Evolutionary conservation across 2,888 invertebrate genomes (phyloP), one percentile per base, ranked within the genome.

Genomic region (Caenorhabditis macrosperma): DNA sequence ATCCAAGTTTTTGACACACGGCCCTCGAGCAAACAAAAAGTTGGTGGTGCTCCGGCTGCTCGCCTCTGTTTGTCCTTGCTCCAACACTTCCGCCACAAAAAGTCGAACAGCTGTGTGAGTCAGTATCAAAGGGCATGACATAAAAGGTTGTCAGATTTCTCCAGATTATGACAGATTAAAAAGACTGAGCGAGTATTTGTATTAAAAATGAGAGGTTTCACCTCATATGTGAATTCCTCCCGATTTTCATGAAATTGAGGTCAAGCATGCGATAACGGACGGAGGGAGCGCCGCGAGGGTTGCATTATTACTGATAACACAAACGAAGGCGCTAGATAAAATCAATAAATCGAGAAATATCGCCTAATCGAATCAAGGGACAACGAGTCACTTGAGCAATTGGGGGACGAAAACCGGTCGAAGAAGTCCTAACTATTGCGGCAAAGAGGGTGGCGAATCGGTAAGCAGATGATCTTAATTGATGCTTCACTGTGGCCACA

Each of bases 11-110:
- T 71, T 71, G 71, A 71, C 71, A 69, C 69, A 46, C 38, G 60
- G 52, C 48, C 41, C n/a, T 59, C 60, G 61, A 71, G 71, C 71
- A 71, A 71, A 71, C 71, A 71, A 71, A 71, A 71, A 71, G 50
- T 59, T 60, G 48, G 50, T 30, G 44, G 59, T 26, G 67, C 52
- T 60, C 41, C 41, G 52, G 9, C 26, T 50, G 48, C 26, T 22
- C n/a, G 33, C 22, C 44, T 41, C 22, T 69, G 46, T 71, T 71
- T 71, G 61, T 55, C 61, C 71, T 71, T 61, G 54, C 71, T 54
- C 54, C 61, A 41, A 44, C 60, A 69, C 61, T 71, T 71, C 71
- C 71, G 71, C 71, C 52, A 71, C 15, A 71, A 71, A 71, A 61
- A 71, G 54, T 54, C 44, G 71, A 71, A 71, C 71, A 71, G 71